A percentile compares a stretch with the other conserved stretches of the same genome.
phyloP scores from a whole-genome alignment of 2,888 invertebrate genomes.

The Coenonympha glycerion region DNA sequence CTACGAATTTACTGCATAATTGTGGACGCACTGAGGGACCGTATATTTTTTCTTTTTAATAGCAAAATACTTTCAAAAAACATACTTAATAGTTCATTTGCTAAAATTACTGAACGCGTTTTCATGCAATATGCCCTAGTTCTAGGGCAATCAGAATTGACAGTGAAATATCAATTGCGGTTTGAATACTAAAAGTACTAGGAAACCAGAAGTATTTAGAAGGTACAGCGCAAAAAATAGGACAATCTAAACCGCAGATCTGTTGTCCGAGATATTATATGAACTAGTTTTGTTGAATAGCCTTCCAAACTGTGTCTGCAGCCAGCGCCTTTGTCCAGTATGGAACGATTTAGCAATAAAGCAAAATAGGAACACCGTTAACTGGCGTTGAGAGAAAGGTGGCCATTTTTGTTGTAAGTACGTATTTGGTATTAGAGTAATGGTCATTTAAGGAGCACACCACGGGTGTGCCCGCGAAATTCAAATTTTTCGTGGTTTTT shows the following conservation, averaged over 20 bases:
- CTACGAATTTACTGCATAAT: too few species aligned
- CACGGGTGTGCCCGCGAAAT: too few species aligned
- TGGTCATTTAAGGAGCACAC: too few species aligned
- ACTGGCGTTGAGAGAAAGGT: constrained; percentile 2
- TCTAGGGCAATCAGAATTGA: too few species aligned
- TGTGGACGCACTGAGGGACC: too few species aligned
- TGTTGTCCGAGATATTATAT: constrained; percentile 12
- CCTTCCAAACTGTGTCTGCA: constrained; percentile 14
- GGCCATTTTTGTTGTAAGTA: background rate
- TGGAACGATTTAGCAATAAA: background rate
- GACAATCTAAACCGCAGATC: constrained; percentile 2
- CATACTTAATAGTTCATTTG: too few species aligned
- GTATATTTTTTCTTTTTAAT: too few species aligned
- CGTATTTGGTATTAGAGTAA: background rate
- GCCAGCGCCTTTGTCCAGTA: background rate
- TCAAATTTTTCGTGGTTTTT: too few species aligned
- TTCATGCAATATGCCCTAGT: too few species aligned
- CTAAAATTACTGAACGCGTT: too few species aligned
- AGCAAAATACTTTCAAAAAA: too few species aligned
- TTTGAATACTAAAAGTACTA: background rate
- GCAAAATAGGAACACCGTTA: background rate
- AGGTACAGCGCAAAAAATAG: background rate
- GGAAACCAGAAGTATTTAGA: constrained; percentile 1
- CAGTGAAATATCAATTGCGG: background rate
- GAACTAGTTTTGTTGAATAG: constrained; percentile 14